Evolutionary conservation across 2,888 invertebrate genomes (phyloP), one percentile per base, ranked within the genome.

Genomic region (Geotrupes spiniger): DNA sequence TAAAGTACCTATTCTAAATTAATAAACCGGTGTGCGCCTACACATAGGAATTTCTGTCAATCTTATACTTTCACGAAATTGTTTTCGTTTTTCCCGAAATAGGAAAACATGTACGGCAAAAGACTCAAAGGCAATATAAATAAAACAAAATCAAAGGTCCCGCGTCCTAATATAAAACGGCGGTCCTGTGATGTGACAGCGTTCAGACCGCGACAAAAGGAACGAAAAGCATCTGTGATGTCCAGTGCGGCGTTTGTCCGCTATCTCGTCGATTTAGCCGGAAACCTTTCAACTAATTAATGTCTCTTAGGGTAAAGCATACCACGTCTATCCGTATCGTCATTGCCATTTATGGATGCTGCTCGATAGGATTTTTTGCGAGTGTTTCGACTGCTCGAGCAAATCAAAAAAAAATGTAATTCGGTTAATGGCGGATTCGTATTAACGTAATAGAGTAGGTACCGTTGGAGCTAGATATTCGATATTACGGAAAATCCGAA

Each of bases 211-310:
- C 11, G 29, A 42, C 42, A 42, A 42, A 42, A 42, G 42, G 42
- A 42, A 42, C 21, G 15, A 29, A 42, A 42, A 42, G 42, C 42
- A 42, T 42, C 42, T 31, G 42, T 42, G 29, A 27, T 42, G 42
- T 29, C 42, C 31, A 12, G n/a, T 42, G 29, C 29, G 31, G 31
- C 29, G 29, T 29, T 16, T 21, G 28, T 12, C 42, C 12, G 21
- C 25, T 17, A 31, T 16, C 36, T 44, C 31, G 14, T 41, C 17
- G 12, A 51, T 53, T 42, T 53, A 47, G 21, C 50, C 36, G 53
- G 59, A 62, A 65, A 62, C 63, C 64, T 66, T 64, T 65, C 64
- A 63, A 61, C 64, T 66, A 66, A 66, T 66, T 66, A 66, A 63
- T 65, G 62, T 63, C 62, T 60, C 63, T 64, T 59, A 56, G 56